phyloP scores from a whole-genome alignment of 30 jellyfish, hydroid and myxozoan genomes.

The Aurelia coerulea region DNA sequence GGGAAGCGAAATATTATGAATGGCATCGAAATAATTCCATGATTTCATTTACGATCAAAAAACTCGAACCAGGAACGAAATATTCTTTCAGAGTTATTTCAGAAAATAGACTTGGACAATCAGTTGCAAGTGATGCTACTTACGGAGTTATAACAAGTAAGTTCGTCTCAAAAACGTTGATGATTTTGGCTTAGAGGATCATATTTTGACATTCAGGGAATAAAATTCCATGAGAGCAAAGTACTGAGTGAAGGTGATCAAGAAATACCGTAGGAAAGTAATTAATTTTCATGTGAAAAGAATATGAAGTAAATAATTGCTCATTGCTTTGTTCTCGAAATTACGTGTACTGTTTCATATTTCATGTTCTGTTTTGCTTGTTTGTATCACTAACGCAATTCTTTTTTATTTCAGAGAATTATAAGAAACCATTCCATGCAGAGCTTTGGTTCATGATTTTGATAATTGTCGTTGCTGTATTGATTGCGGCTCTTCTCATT shows the following conservation, averaged over 20 bases:
- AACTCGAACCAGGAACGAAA: constrained; percentile 61
- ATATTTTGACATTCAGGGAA: no score
- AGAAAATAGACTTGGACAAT: constrained; percentile 74
- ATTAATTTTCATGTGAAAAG: no score
- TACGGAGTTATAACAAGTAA: constrained; percentile 75
- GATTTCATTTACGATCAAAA: constrained; percentile 49
- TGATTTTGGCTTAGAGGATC: no score
- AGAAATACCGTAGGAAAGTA: no score
- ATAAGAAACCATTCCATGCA: constrained; percentile 75
- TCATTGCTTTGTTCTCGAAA: no score
- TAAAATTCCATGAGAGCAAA: no score
- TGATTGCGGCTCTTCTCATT: constrained; percentile 69
- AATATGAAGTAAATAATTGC: no score
- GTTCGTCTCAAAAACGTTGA: background rate
- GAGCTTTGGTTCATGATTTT: constrained; percentile 92
- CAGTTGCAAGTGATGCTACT: constrained; percentile 74
- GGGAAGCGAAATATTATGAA: constrained; percentile 60
- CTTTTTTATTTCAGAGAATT: constrained; percentile 31
- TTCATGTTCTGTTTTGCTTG: no score
- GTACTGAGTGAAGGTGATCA: no score
- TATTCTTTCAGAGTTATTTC: constrained; percentile 85
- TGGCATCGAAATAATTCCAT: constrained; percentile 70
- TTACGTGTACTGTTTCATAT: no score
- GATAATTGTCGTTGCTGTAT: constrained; percentile 51
- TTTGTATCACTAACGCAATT: background rate